Base-by-base conservation (phyloP, 2,888 invertebrate species). In the Terebella lapidaria region DNA sequence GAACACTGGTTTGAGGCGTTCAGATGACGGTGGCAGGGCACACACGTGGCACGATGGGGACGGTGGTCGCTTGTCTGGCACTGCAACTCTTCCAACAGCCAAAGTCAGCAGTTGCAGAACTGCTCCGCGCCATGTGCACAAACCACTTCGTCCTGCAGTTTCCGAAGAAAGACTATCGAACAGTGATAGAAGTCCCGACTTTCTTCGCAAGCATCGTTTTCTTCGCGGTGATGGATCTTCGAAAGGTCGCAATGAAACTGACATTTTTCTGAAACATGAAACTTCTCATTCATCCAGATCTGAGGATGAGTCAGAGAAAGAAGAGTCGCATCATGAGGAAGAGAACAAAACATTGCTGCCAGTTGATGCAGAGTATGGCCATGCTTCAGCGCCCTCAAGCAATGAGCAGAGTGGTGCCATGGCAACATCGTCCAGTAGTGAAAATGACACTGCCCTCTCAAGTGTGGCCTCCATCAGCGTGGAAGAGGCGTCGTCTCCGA, bases 321-420 rank as follows among this genome's bases (percentile, higher is more conserved):
- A 53, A 26, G 24, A 22, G 53, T 35, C 55, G 5, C 5, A 30
- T 18, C 55, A 55, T 55, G n/a, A 5, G 3, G 15, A 29, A 55
- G 53, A 10, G 5, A 15, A 22, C 15, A 56, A 46, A 5, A 49
- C 20, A 30, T 15, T 45, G 3, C 54, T 64, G 20, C 62, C 62
- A 3, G 49, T 54, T 1, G 63, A 67, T 54, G 56, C 67, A 5
- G 65, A 63, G 55, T 67, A 67, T 55, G 67, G 62, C n/a, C 66
- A 67, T 35, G 55, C 65, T 2, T 60, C 63, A 26, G 62, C 61
- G 5, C 62, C 59, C 24, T 18, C 24, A 1, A 57, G 3, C 27
- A 28, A 20, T 26, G 46, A 52, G 5, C 4, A 47, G 30, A 51
- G 25, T 1, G 42, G 42, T 49, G 22, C 27, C 18, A 27, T n/a